Base-by-base conservation (phyloP, 2,797 vertebrate genomes). In the Helicolenus hilgendorfi region DNA sequence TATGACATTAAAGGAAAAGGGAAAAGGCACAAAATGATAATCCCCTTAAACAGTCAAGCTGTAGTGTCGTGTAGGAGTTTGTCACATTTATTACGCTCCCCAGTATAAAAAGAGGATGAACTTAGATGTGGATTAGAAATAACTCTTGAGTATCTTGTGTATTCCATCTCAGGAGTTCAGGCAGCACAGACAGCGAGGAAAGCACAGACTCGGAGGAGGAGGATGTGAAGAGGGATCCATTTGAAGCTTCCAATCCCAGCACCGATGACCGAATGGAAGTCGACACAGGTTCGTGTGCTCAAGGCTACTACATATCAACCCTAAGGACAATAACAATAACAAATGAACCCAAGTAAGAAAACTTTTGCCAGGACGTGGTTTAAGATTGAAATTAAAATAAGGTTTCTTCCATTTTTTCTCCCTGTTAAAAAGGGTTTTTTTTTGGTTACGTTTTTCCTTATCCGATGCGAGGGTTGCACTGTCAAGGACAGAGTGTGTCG, bases 201-300 rank as follows among this genome's bases (percentile, higher is more conserved):
- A 99, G 99, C 92, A 99, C 99, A 36, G 99, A 99, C 91, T 99
- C 99, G 0, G 98, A 99, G 95, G 99, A 99, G 59, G 99, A 99
- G 63, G 99, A 99, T 71, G 94, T 95, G 5, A 99, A 99, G 83
- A 98, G 98, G 80, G 98, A 99, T 86, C 82, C 98, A 0, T 99
- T 99, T 67, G 98, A 98, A 72, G 92, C 98, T 0, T 91, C 95
- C 9, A 98, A 97, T 53, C 90, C 97, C 67, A 97, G 81, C 78
- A 84, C 97, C 2, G 99, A 99, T 70, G 99, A 99, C 94, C 97
- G 98, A 84, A 99, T 99, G 99, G 99, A 99, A 88, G 98, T 99
- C 22, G 99, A 99, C 86, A 92, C 98, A 84, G 98, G 92, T 94
- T 97, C 97, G 92, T 97, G 95, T 96, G 86, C 3, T 14, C 3